Evolutionary conservation across 2,888 invertebrate species (phyloP).

Genomic region (Drosophila recens): DNA sequence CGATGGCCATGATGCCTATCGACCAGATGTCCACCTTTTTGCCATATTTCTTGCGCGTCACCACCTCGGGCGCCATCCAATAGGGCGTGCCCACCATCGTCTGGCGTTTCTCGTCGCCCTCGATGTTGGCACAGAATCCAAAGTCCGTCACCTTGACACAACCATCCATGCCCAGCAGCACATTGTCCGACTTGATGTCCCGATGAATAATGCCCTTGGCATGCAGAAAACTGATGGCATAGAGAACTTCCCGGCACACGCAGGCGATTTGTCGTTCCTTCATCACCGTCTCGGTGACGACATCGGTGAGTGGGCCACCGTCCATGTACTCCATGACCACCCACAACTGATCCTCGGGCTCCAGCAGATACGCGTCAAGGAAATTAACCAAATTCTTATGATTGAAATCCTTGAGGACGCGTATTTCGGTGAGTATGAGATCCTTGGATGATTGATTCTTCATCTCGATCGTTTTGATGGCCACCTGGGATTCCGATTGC

Average conservation of each 20-base stretch:
- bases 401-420: conserved; percentile 94
- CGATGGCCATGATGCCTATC: conserved; percentile 98
- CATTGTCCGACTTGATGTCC: conserved; percentile 99
- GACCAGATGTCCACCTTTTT: conserved; percentile 98
- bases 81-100: conserved; percentile 99
- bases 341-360: conserved; percentile 96
- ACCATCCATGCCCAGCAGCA: conserved; percentile 96
- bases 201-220: conserved; percentile 95
- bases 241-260: conserved; percentile 94
- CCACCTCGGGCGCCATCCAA: conserved; percentile 99
- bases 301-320: conserved; percentile 98
- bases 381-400: conserved; percentile 98
- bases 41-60: conserved; percentile 96
- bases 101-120: conserved; percentile 96
- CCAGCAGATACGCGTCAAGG: conserved; percentile 95
- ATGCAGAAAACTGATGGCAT: conserved; percentile 95
- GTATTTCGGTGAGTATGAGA: conserved; percentile 97
- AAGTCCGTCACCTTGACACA: conserved; percentile 97
- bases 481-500: conserved; percentile 91
- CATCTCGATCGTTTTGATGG: conserved; percentile 98
- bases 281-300: conserved; percentile 98
- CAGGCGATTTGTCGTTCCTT: conserved; percentile 98
- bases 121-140: conserved; percentile 98
- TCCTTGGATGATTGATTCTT: conserved; percentile 98
- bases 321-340: conserved; percentile 98